Percentiles rank a stretch among this genome's conserved stretches.
Evolutionary conservation across 2,888 invertebrate species (phyloP).

Genomic region (Diaprepes abbreviatus): DNA sequence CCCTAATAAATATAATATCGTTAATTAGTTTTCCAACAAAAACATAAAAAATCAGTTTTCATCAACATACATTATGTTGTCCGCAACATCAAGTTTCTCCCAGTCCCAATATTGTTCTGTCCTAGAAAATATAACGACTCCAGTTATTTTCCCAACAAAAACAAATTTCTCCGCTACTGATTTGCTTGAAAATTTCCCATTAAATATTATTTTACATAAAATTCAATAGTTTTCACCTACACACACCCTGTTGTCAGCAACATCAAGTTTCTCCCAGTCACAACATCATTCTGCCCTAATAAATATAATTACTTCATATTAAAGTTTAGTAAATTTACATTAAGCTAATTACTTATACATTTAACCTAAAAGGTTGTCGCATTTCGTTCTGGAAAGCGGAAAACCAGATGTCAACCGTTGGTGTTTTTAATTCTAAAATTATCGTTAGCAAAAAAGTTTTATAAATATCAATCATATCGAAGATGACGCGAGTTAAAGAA

Average conservation of each 20-base stretch:
- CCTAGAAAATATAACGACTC: too few relatives aligned
- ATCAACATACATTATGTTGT: too few relatives aligned
- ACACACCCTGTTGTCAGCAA: slow-evolving; percentile 16
- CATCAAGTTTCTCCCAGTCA: slow-evolving; percentile 1
- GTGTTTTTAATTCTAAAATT: slow-evolving; percentile 14
- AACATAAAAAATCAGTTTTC: too few relatives aligned
- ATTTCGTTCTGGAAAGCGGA: slow-evolving; percentile 20
- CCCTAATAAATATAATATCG: too few relatives aligned
- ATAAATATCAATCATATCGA: neutral
- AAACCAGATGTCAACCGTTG: slow-evolving; percentile 29
- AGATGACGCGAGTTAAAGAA: neutral
- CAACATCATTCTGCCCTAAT: slow-evolving; percentile 31
- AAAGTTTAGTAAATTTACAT: slow-evolving; percentile 18
- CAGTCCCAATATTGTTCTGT: too few relatives aligned
- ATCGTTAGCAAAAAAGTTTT: neutral
- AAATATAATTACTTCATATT: slow-evolving; percentile 41
- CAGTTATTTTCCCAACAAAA: too few relatives aligned
- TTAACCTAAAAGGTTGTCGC: slow-evolving; percentile 24
- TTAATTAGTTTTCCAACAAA: too few relatives aligned
- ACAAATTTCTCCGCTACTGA: neutral
- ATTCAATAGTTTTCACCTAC: slow-evolving; percentile 4
- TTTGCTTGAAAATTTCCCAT: too few relatives aligned
- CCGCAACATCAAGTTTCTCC: too few relatives aligned
- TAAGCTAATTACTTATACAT: slow-evolving; percentile 38
- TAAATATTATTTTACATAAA: too few relatives aligned